Base-by-base conservation (phyloP, 1,140 invertebrate genomes). In the Drosophila auraria region DNA sequence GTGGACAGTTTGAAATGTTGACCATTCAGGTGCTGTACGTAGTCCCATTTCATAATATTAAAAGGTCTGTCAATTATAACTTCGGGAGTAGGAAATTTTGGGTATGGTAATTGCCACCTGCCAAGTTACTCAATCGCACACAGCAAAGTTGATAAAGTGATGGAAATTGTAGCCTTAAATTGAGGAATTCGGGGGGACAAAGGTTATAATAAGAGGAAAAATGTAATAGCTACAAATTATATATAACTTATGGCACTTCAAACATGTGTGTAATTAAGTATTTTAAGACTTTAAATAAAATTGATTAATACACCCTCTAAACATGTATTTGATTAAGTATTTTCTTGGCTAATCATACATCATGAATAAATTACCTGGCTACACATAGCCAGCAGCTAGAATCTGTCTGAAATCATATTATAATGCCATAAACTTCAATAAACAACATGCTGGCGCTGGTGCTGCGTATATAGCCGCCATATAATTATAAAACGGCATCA, bases 51-150 rank as follows among this genome's bases (percentile, higher is more conserved):
- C 84, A 82, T 44, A 89, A 87, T 73, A 87, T 89, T 78, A 78
- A 89, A 90, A 87, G 84, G 78, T 84, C 81, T 89, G 78, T 87
- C 86, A 87, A 90, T 87, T 83, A 81, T 45, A 57, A 33, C n/a
- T n/a, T 44, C 15, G 53, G 56, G 51, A 51, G 56, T 53, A 61
- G 64, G 61, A 62, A 44, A 71, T 74, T 66, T 80, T 53, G 83
- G 73, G 59, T 84, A 87, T 76, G 74, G 70, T 79, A 90, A 90
- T 87, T 87, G 84, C 69, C 59, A 69, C 78, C 69, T 87, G 84
- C 73, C 84, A 86, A 49, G 69, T 79, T 82, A 65, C 49, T 78
- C 64, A 77, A 83, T 86, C 64, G 59, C 27, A 47, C 78, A 70
- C 57, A 65, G 59, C 33, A 49, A 50, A 77, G 25, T 38, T 20